phyloP scores from a whole-genome alignment of 2,888 invertebrate species.

The Lycia hirtaria region DNA sequence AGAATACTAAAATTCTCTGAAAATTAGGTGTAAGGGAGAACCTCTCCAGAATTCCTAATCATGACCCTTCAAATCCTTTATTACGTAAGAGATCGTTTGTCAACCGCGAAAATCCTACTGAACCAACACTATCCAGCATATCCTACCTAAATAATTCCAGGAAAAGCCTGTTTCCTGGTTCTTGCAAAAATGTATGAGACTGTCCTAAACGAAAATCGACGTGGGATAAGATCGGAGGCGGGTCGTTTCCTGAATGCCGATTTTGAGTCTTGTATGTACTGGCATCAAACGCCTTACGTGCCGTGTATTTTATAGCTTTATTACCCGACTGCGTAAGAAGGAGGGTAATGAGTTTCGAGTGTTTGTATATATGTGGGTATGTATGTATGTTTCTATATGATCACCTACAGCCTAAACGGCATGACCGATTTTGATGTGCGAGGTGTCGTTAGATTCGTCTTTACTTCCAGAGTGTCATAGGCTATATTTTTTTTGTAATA shows the following conservation, averaged over 20 bases:
- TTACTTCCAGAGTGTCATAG: too few relatives aligned
- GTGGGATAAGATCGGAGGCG: slow-evolving; percentile 3
- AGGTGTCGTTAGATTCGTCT: too few relatives aligned
- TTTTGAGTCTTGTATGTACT: slow-evolving; percentile 10
- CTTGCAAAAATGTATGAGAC: slow-evolving; percentile 23
- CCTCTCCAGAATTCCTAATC: slow-evolving; percentile 5
- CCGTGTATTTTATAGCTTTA: too few relatives aligned
- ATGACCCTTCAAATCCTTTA: slow-evolving; percentile 4
- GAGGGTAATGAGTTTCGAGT: too few relatives aligned
- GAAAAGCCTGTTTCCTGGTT: slow-evolving; percentile 5
- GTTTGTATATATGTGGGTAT: too few relatives aligned
- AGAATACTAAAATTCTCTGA: not conserved
- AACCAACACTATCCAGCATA: not conserved
- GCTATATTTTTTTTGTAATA: too few relatives aligned
- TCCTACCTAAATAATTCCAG: slow-evolving; percentile 10
- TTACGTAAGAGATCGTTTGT: slow-evolving; percentile 6
- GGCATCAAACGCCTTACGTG: not conserved
- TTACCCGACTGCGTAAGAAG: too few relatives aligned
- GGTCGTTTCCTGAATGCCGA: slow-evolving; percentile 27
- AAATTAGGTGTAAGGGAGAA: not conserved
- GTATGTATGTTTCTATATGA: too few relatives aligned
- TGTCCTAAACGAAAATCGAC: slow-evolving; percentile 17
- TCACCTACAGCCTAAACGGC: too few relatives aligned
- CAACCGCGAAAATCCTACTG: slow-evolving; percentile 13
- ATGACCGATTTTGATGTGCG: too few relatives aligned